Evolutionary conservation across 37 sponge, comb jelly and placozoan species (phyloP), one percentile per base, ranked within the genome.

Genomic region (Aphrocallistes beatrix): DNA sequence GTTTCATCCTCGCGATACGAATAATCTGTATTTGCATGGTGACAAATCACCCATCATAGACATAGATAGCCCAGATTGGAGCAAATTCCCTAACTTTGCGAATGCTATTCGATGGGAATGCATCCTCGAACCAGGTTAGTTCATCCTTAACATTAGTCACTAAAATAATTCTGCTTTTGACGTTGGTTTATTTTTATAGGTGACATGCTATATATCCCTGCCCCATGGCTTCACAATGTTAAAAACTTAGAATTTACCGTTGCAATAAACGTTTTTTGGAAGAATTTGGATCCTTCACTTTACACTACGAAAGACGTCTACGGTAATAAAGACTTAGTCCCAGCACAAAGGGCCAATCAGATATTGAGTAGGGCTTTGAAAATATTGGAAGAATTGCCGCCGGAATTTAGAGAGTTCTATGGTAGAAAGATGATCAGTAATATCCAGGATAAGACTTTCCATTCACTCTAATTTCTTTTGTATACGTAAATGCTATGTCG

Each of bases 161-260:
- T 42, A 13, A 42, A 13, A 13, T 6, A 16, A 6, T 42, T 13
- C n/a, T 60, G 6, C 28, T 28, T 8, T 60, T 60, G 25, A 32
- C 17, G 3, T 6, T 60, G 21, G 6, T 32, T 3, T 60, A 32
- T 28, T 60, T 6, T 60, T 21, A 60, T 60, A 60, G 75, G 75
- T 1, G 97, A 96, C 28, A 89, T 96, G 1, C 86, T 96, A 38
- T 96, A 90, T 83, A 92, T 96, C 13, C 97, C 97, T n/a, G 95
- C 97, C 0, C 86, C 94, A 39, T 96, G 97, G 97, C 94, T 94
- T 81, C 97, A 96, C 84, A 92, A 96, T 87, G 91, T 94, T 28
- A 82, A 69, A 19, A 51, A 90, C 0, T 69, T 92, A 32, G 91
- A 91, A 48, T 96, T 92, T 85, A 85, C 93, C 1, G 91, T 96